Evolutionary conservation across 2,797 vertebrate species (phyloP).

Genomic region (Gallinago stenura): DNA sequence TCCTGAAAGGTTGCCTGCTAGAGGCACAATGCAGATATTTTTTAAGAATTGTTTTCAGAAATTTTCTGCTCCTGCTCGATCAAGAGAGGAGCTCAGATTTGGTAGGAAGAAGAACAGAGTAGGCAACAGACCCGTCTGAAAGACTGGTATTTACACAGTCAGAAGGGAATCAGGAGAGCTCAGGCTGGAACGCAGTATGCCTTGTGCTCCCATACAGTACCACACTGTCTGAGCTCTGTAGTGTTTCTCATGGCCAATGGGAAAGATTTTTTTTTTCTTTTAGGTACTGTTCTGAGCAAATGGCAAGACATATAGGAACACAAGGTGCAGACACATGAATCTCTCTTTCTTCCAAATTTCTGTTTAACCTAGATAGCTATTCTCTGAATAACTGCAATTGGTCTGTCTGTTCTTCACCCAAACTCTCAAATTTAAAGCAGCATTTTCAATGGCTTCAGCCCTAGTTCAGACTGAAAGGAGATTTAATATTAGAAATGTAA

Average conservation of each 20-base stretch:
- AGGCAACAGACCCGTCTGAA: not conserved
- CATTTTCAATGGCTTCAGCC: not conserved
- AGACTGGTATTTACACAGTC: constrained; percentile 16
- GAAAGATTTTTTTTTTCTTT: not conserved
- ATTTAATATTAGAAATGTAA: not conserved
- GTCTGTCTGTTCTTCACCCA: not conserved
- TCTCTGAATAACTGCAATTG: not conserved
- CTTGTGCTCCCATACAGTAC: constrained; percentile 39
- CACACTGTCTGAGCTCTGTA: constrained; percentile 33
- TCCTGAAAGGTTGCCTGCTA: not conserved
- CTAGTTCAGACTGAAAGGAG: not conserved
- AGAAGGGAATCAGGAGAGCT: constrained; percentile 41
- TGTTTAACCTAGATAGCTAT: not conserved
- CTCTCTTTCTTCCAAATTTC: not conserved
- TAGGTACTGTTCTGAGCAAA: not conserved
- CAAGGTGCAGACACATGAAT: not conserved
- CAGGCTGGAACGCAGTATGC: constrained; percentile 7
- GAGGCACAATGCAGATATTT: not conserved
- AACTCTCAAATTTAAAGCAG: not conserved
- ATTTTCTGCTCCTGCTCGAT: not conserved
- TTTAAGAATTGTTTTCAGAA: not conserved
- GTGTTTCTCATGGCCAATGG: constrained; percentile 11
- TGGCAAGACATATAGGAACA: not conserved
- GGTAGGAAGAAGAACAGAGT: not conserved
- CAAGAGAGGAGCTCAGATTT: not conserved